phyloP scores from a whole-genome alignment of 2,888 invertebrate species.

The Pseudanteris insignis region DNA sequence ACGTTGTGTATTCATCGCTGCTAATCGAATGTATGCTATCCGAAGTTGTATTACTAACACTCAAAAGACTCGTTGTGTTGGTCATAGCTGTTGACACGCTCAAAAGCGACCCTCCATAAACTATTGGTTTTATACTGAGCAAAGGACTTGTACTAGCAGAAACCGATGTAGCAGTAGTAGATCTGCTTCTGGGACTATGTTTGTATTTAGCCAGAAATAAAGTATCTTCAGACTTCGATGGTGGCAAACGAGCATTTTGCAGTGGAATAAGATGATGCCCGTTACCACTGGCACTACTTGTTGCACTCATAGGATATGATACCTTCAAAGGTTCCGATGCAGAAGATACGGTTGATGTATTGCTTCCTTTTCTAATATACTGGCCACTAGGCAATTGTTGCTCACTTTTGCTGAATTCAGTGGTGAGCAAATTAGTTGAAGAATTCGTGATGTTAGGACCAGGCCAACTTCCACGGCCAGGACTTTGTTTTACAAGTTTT shows the following conservation, averaged over 20 bases:
- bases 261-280: conserved; percentile 42
- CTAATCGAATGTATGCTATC: conserved; percentile 75
- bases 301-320: conserved; percentile 47
- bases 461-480: conserved; percentile 86
- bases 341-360: conserved; percentile 56
- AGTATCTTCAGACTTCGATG: conserved; percentile 84
- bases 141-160: conserved; percentile 79
- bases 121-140: conserved; percentile 71
- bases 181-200: conserved; percentile 68
- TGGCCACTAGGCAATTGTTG: conserved; percentile 71
- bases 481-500: conserved; percentile 79
- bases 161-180: conserved; percentile 72
- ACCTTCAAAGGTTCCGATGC: conserved; percentile 54
- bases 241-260: conserved; percentile 71
- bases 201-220: conserved; percentile 69
- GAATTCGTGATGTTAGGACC: conserved; percentile 76
- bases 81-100: conserved; percentile 71
- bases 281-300: conserved; percentile 38
- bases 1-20: conserved; percentile 56
- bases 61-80: conserved; percentile 56
- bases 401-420: conserved; percentile 86
- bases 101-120: conserved; percentile 72
- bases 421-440: conserved; percentile 69
- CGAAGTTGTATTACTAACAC: conserved; percentile 55
- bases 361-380: conserved; percentile 57